These are phyloP conservation scores for Malurus elegans DNA, from an alignment of 2,113 vertebrate species.

Conservation along the genomic window DNA sequence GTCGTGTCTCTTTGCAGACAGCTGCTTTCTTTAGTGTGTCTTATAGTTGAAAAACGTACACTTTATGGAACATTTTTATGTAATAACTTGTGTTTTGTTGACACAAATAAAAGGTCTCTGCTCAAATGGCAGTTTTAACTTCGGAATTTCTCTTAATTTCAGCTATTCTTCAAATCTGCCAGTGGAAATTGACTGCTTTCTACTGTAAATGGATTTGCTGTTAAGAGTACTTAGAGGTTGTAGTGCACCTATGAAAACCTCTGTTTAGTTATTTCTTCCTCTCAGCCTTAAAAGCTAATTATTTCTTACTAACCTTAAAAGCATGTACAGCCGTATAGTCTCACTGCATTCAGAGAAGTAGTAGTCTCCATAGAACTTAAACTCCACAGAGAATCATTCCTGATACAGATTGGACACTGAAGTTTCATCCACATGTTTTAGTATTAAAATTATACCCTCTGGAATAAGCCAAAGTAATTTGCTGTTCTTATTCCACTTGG, in stretches of 20 bases:
- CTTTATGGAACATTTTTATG: background rate
- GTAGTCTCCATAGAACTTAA: background rate
- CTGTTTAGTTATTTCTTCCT: background rate
- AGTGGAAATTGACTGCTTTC: background rate
- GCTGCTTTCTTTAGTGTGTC: background rate
- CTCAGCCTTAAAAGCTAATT: background rate
- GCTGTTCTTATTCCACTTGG: background rate
- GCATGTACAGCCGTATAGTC: background rate
- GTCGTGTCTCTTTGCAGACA: background rate
- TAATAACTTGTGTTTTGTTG: background rate
- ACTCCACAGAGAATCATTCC: background rate
- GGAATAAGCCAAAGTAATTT: background rate
- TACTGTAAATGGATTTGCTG: background rate
- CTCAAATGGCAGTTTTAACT: background rate
- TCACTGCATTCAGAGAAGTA: background rate
- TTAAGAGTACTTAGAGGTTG: background rate
- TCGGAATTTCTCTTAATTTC: background rate
- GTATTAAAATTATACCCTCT: background rate
- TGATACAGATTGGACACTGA: background rate
- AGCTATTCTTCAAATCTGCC: background rate
- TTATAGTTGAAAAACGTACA: background rate
- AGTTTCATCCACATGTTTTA: background rate
- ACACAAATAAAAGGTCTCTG: background rate
- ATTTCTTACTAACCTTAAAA: background rate
- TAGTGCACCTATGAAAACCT: background rate